Conservation (phyloP, 2,888 invertebrate genomes). For the Hirtodrosophila histrioides region DNA sequence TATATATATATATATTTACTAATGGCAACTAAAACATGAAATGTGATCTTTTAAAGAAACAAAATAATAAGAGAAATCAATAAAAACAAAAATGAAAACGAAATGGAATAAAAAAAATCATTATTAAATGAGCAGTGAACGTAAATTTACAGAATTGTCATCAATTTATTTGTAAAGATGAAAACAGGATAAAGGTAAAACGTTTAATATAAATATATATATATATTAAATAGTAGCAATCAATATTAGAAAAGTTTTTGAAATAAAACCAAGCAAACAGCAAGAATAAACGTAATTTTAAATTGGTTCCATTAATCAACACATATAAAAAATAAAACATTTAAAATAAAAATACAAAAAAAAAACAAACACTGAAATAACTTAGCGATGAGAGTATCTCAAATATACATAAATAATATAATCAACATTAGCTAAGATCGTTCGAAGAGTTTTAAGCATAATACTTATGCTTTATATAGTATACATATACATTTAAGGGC, state of each 20-base stretch:
- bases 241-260: constrained; percentile 52
- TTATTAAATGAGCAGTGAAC: constrained; percentile 2
- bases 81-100: constrained; percentile 31
- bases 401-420: constrained; percentile 31
- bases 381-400: constrained; percentile 41
- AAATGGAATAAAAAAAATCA: constrained; percentile 32
- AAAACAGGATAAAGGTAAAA: constrained; percentile 59
- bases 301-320: constrained; percentile 64
- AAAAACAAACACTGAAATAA: constrained; percentile 45
- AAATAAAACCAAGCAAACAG: constrained; percentile 19
- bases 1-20: constrained; percentile 72
- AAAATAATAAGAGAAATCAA: constrained; percentile 61
- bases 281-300: constrained; percentile 51
- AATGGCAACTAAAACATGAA: constrained; percentile 82
- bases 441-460: constrained; percentile 47
- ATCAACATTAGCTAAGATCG: constrained; percentile 55
- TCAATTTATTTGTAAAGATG: constrained; percentile 58
- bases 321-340: constrained; percentile 31
- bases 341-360: constrained; percentile 26
- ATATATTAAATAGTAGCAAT: constrained; percentile 46
- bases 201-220: constrained; percentile 36
- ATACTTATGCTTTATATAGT: constrained; percentile 40
- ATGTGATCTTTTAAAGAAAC: constrained; percentile 84
- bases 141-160: constrained; percentile 31
- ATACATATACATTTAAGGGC: constrained; percentile 83